Percentiles rank a stretch among this genome's conserved stretches.
phyloP scores from a whole-genome alignment of 2,888 invertebrate species.

The Drosophila flavopinicola region DNA sequence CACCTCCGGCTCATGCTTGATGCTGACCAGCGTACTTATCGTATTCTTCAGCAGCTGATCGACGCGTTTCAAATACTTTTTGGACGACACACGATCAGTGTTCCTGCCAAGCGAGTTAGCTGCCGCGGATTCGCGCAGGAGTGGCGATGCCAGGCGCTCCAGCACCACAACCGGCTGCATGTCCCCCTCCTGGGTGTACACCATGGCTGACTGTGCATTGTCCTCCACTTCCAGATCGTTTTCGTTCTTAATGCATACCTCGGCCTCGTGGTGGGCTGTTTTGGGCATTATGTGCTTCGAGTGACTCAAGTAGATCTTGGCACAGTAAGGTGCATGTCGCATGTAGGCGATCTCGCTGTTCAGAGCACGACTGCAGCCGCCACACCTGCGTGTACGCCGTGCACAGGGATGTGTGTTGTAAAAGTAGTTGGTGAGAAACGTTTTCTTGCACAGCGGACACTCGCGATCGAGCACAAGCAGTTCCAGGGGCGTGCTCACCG shows the following conservation, averaged over 20 bases:
- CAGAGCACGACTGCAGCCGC: constrained; percentile 78
- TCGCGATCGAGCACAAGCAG: constrained; percentile 78
- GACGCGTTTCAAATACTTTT: constrained; percentile 81
- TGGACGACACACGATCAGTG: constrained; percentile 78
- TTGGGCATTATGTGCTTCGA: constrained; percentile 77
- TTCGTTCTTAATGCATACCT: constrained; percentile 79
- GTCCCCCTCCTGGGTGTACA: constrained; percentile 24
- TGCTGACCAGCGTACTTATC: constrained; percentile 81
- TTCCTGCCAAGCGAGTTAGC: constrained; percentile 37
- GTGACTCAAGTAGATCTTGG: constrained; percentile 73
- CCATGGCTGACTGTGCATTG: constrained; percentile 12
- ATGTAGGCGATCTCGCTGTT: constrained; percentile 75
- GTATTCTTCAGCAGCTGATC: constrained; percentile 82
- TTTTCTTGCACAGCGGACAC: constrained; percentile 80
- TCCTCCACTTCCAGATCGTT: constrained; percentile 69
- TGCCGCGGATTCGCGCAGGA: constrained; percentile 54
- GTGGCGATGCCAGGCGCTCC: constrained; percentile 75
- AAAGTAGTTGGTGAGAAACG: constrained; percentile 82
- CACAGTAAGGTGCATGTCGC: constrained; percentile 79
- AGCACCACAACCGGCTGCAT: constrained; percentile 80
- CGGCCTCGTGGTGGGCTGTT: constrained; percentile 61
- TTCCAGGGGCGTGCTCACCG: constrained; percentile 55
- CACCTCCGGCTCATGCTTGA: constrained; percentile 82
- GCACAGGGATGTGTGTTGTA: constrained; percentile 84
- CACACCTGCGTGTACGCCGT: constrained; percentile 78